A percentile compares a stretch with the other conserved stretches of the same genome.
Conservation (phyloP, 2,888 invertebrate species). For the Eurytoma californica region DNA sequence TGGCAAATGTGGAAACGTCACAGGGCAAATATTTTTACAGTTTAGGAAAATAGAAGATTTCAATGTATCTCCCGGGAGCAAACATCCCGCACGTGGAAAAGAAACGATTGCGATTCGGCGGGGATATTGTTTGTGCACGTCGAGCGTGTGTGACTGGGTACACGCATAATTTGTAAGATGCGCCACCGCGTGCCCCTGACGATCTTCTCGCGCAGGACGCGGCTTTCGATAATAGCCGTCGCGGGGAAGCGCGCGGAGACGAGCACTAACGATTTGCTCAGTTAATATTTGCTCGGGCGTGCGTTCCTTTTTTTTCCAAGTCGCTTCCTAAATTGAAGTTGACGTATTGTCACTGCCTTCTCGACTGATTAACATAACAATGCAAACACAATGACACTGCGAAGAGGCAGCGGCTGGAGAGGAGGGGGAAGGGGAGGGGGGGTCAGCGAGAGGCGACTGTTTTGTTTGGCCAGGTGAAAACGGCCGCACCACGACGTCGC, state of each 20-base stretch:
- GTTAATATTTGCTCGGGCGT: conserved; percentile 73
- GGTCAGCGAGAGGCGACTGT: conserved; percentile 60
- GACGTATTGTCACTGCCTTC: conserved; percentile 71
- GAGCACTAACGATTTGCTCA: conserved; percentile 73
- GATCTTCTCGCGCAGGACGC: not conserved
- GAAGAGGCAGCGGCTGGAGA: not conserved
- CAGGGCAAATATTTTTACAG: conserved; percentile 12
- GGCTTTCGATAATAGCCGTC: not conserved
- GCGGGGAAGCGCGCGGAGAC: conserved; percentile 57
- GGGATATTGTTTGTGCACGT: not conserved
- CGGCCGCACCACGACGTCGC: conserved; percentile 60
- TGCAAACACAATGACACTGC: conserved; percentile 72
- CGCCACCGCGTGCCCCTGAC: conserved; percentile 50
- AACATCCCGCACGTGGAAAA: conserved; percentile 6
- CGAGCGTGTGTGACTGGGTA: not conserved
- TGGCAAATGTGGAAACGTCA: not conserved
- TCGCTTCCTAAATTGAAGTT: conserved; percentile 74
- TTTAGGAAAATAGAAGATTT: not conserved
- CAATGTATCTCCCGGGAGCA: conserved; percentile 6
- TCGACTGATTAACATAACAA: conserved; percentile 73
- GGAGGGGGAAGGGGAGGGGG: conserved; percentile 52
- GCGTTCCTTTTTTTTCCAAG: conserved; percentile 66
- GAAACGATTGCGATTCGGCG: conserved; percentile 1
- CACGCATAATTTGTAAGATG: conserved; percentile 35
- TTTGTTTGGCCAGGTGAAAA: conserved; percentile 74